Evolutionary conservation across 2,113 vertebrate genomes (phyloP), one percentile per base, ranked within the genome.

Genomic region (Anolis sagrei): DNA sequence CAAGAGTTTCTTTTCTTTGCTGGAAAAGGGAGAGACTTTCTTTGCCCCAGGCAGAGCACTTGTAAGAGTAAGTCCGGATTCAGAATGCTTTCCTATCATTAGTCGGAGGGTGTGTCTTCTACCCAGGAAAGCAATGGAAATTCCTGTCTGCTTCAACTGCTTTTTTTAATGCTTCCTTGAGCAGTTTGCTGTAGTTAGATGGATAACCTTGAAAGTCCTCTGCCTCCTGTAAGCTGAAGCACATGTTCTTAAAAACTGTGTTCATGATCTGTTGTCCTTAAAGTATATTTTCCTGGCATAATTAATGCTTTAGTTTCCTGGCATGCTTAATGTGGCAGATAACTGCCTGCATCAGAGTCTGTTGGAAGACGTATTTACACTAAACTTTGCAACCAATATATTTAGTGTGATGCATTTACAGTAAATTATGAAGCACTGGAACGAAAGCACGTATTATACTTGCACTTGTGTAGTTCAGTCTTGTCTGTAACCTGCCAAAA

Each of bases 1-100:
- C 92, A 90, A 95, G 93, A 95, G 92, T 95, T 95, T 93, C 94
- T 92, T 95, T 95, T 95, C 95, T 93, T 94, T 90, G 93, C 75
- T 19, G 61, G 93, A 96, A 94, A 95, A 89, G 89, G 91, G 88
- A 95, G 89, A 91, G 88, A 93, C 88, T 93, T 91, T 85, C 87
- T 93, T 95, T 1, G 92, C 94, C 94, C 94, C 87, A 21, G 92
- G 95, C 94, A 89, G 89, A 84, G 85, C 92, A 90, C 83, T 93
- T 39, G 82, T 88, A 84, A 58, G 90, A 94, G 83, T 44, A 44
- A 44, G 39, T 79, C 92, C 92, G 92, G 93, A 94, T 94, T 94
- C 93, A 90, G 91, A 96, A 94, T 90, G 84, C 92, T 93, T 96
- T 96, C 93, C 94, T 94, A 93, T 92, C 93, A 89, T 94, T 95